Evolutionary conservation across 2,888 invertebrate species (phyloP).

Genomic region (Tipula helvola): DNA sequence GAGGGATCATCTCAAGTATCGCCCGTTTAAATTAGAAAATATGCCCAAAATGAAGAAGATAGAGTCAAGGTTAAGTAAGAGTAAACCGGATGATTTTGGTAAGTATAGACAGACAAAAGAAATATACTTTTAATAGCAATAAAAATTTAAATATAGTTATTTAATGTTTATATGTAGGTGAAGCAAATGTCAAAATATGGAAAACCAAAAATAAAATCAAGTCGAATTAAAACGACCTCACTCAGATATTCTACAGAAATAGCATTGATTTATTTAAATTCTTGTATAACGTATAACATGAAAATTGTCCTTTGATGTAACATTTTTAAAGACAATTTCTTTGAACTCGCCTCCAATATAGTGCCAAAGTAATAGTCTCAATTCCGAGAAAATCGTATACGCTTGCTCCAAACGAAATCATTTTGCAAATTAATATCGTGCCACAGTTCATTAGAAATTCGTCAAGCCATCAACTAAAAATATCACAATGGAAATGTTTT

Average conservation of each 20-base stretch:
- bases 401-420: background rate
- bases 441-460: background rate
- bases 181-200: background rate
- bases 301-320: background rate
- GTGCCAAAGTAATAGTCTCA: background rate
- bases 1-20: no score
- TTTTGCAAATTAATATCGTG: background rate
- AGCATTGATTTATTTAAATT: background rate
- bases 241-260: background rate
- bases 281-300: background rate
- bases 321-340: background rate
- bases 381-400: background rate
- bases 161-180: background rate
- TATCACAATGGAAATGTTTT: background rate
- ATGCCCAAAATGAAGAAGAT: no score
- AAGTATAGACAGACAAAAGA: no score
- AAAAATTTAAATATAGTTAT: no score
- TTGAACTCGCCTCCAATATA: background rate
- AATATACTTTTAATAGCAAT: no score
- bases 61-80: no score
- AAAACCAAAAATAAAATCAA: background rate
- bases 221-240: background rate
- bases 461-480: background rate
- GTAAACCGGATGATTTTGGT: no score
- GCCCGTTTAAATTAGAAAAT: no score